Conservation (phyloP, 2,113 vertebrate genomes). For the Gracilinanus agilis region DNA sequence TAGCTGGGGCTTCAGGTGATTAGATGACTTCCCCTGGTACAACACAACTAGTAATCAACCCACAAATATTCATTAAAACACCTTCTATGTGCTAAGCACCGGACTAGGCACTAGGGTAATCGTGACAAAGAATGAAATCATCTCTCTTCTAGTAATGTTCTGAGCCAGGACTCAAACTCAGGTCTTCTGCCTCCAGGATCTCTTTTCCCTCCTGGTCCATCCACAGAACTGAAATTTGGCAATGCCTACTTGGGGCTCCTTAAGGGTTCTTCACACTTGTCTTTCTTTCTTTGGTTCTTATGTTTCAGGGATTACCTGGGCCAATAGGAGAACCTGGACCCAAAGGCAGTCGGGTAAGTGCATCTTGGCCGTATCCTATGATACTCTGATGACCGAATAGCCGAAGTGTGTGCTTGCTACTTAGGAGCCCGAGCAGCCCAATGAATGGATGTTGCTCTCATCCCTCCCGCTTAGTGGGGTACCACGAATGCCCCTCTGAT, state of each 20-base stretch:
- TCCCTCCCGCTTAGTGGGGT: not conserved
- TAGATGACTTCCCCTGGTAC: not conserved
- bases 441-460: not conserved
- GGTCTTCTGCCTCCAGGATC: not conserved
- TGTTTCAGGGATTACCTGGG: slow-evolving; percentile 96
- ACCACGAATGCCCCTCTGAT: not conserved
- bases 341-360: slow-evolving; percentile 97
- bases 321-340: slow-evolving; percentile 95
- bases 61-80: not conserved
- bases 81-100: not conserved
- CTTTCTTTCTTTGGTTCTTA: slow-evolving; percentile 77
- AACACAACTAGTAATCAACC: not conserved
- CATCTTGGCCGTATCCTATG: slow-evolving; percentile 13
- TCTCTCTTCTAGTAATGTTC: not conserved
- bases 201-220: not conserved
- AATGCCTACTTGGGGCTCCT: not conserved
- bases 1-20: not conserved
- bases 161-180: not conserved
- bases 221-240: not conserved
- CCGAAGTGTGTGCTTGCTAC: not conserved
- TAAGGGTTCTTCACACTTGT: slow-evolving; percentile 82
- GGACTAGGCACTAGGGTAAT: not conserved
- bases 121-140: not conserved
- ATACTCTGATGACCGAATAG: not conserved
- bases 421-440: not conserved